Base-by-base conservation (phyloP, 2,888 invertebrate genomes). In the Cantharis flavilabris region DNA sequence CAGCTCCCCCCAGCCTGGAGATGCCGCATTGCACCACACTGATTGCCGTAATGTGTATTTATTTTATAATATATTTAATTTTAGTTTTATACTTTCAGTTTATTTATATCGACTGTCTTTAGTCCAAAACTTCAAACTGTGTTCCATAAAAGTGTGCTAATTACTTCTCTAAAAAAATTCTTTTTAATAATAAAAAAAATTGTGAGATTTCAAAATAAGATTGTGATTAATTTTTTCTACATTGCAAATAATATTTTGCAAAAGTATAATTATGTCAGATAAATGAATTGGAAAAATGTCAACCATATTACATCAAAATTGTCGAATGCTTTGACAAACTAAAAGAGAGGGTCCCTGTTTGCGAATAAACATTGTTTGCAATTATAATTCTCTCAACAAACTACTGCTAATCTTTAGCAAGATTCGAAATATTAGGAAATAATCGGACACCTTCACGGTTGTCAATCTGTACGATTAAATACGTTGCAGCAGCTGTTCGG, bases 361-460 rank as follows among this genome's bases (percentile, higher is more conserved):
- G 49, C 49, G 49, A 49, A 49, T 20, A 75, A 72, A 67, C 70
- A 74, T 78, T 78, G 76, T 74, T 76, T 73, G 63, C 64, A 70
- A 73, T 77, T 72, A 74, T 74, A 72, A 14, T 62, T 71, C 33
- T 49, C 20, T 76, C 73, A 30, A 75, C 73, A 75, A 75, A 74
- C 69, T 72, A 76, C 75, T 76, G 76, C 49, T 49, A 49, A 79
- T 79, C 79, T 76, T 14, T 33, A 69, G 49, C 20, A 23, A 71
- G 72, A 75, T 79, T 79, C 72, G 71, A 80, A 80, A 81, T 81
- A 80, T 81, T 80, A 80, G 79, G 80, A 79, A 79, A 80, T 81
- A 81, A 81, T 81, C 81, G 80, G 64, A 79, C 77, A 77, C 79
- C 80, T 81, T 81, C 80, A 81, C 80, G 81, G 77, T 77, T 80